Evolutionary conservation across 2,113 vertebrate species (phyloP).

Genomic region (Xenus cinereus): DNA sequence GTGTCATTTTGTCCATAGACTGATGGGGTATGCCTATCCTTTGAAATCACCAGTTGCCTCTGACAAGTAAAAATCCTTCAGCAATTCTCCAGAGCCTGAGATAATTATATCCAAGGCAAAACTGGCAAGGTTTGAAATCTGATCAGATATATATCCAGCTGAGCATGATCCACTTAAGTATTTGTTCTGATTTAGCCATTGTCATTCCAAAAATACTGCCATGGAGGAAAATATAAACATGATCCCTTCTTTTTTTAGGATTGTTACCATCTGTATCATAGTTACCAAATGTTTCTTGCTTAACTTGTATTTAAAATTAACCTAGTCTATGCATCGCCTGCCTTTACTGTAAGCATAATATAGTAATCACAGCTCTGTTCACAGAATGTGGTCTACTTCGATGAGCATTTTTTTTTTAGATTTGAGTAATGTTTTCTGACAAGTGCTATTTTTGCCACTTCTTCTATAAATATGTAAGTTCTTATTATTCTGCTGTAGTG

Average conservation of each 20-base stretch:
- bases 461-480: slow-evolving; percentile 24
- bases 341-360: slow-evolving; percentile 30
- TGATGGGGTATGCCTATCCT: not conserved
- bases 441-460: slow-evolving; percentile 20
- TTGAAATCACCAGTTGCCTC: slow-evolving; percentile 31
- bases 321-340: slow-evolving; percentile 1
- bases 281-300: slow-evolving; percentile 52
- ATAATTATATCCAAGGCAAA: slow-evolving; percentile 40
- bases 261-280: slow-evolving; percentile 45
- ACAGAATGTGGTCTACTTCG: slow-evolving; percentile 17
- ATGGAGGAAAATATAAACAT: slow-evolving; percentile 60
- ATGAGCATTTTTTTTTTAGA: slow-evolving; percentile 42
- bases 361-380: slow-evolving; percentile 44
- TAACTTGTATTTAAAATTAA: slow-evolving; percentile 48
- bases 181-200: slow-evolving; percentile 60
- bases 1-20: not conserved
- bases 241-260: slow-evolving; percentile 55
- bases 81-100: not conserved
- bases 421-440: slow-evolving; percentile 48
- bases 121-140: slow-evolving; percentile 26
- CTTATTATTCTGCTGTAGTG: slow-evolving; percentile 49
- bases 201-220: slow-evolving; percentile 57
- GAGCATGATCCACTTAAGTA: slow-evolving; percentile 10
- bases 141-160: slow-evolving; percentile 31
- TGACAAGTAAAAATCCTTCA: slow-evolving; percentile 12